A percentile compares a stretch with the other conserved stretches of the same genome.
phyloP scores from a whole-genome alignment of 1,140 invertebrate genomes.

The Cydia pomonella region DNA sequence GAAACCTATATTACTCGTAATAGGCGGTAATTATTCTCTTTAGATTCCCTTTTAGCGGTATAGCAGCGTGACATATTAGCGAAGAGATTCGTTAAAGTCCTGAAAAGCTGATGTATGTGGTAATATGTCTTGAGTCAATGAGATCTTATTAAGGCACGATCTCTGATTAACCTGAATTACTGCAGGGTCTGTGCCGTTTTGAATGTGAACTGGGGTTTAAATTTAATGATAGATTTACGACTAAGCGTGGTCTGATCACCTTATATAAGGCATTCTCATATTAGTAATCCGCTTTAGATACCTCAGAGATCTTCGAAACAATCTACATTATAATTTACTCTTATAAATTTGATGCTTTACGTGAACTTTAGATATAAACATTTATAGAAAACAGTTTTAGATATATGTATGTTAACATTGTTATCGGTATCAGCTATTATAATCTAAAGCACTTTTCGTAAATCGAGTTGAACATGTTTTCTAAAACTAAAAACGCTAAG shows the following conservation, averaged over 20 bases:
- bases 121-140: background rate
- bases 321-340: too few relatives aligned
- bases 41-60: background rate
- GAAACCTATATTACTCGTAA: conserved; percentile 7
- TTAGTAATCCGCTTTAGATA: too few relatives aligned
- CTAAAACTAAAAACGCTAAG: conserved; percentile 11
- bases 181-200: background rate
- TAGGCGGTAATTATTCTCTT: conserved; percentile 21
- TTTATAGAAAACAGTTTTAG: too few relatives aligned
- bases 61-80: background rate
- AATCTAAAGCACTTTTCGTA: background rate
- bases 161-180: background rate
- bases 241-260: too few relatives aligned
- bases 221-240: too few relatives aligned
- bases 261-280: too few relatives aligned
- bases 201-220: too few relatives aligned
- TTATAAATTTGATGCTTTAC: too few relatives aligned
- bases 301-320: too few relatives aligned
- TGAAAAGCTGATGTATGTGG: background rate
- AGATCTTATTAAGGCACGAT: background rate
- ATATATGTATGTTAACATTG: too few relatives aligned
- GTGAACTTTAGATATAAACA: too few relatives aligned
- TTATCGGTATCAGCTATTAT: background rate
- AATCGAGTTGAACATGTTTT: background rate
- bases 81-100: background rate